These are phyloP conservation scores for Drosophila subsilvestris DNA, from an alignment of 2,888 invertebrate genomes.

Conservation along the genomic window DNA sequence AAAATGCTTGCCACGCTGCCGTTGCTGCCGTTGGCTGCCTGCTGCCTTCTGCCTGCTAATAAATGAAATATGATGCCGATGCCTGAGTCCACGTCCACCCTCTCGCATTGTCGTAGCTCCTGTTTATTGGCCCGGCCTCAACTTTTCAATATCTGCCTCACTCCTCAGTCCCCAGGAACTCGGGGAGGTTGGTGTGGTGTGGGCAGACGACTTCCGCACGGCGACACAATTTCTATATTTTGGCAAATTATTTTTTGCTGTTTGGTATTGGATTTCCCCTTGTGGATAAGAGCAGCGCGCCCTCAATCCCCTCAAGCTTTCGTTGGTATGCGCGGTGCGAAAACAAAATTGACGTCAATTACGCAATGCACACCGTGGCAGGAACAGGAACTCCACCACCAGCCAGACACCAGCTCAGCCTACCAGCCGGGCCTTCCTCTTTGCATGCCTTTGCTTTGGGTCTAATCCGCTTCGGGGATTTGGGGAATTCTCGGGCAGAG, in stretches of 20 bases:
- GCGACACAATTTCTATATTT: conserved; percentile 80
- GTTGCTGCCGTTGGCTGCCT: not conserved
- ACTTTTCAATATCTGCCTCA: conserved; percentile 44
- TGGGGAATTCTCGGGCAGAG: conserved; percentile 77
- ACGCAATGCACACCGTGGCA: conserved; percentile 80
- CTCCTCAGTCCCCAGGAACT: conserved; percentile 30
- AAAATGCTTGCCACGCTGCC: conserved; percentile 70
- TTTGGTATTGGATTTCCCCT: conserved; percentile 72
- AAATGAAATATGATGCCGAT: conserved; percentile 78
- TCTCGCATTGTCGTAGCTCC: conserved; percentile 69
- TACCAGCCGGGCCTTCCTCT: not conserved
- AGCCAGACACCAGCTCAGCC: conserved; percentile 35
- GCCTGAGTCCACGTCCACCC: conserved; percentile 36
- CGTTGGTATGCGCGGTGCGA: conserved; percentile 83
- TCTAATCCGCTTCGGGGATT: conserved; percentile 84
- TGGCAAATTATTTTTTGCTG: conserved; percentile 77
- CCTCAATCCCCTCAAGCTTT: conserved; percentile 20
- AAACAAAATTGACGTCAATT: conserved; percentile 85
- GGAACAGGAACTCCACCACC: conserved; percentile 45
- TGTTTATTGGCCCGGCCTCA: conserved; percentile 70
- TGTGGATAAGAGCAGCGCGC: conserved; percentile 13
- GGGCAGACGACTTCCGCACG: conserved; percentile 32
- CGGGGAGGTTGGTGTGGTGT: not conserved
- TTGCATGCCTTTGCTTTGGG: conserved; percentile 57
- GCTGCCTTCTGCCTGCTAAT: conserved; percentile 63